Evolutionary conservation across 64 coral and sea anemone genomes (phyloP), one percentile per base, ranked within the genome.

Genomic region (Stichodactyla mertensii): DNA sequence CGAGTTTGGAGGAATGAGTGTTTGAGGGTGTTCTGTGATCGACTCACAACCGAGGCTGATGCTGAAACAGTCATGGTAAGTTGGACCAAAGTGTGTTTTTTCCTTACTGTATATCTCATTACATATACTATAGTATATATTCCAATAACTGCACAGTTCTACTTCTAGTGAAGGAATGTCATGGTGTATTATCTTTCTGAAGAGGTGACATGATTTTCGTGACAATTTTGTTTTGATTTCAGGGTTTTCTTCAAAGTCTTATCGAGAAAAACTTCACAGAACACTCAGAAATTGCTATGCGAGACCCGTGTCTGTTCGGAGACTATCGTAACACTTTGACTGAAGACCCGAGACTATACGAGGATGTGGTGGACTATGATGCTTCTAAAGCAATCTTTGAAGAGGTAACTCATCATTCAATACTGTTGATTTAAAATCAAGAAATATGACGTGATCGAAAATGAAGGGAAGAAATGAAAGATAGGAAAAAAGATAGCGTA

Each of bases 1-100:
- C 91, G 97, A 61, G 77, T 95, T 15, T 99, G 97, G 97, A 94
- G 93, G 84, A 99, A 99, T 80, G 97, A 99, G 19, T 99, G 93
- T 77, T 55, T 99, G 55, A 84, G 97, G 57, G 97, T 99, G 62
- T 99, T 99, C 90, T 94, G 93, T 92, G 97, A 99, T 87, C 97
- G 97, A 54, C 82, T 99, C 64, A 99, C 88, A 53, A 99, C 77
- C 28, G 61, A 89, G 11, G 80, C 87, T 18, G 97, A 99, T 78
- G 92, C 90, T 77, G 89, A 89, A 54, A 87, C 92, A 5, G 97
- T 99, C 51, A 87, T 82, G 88, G 97, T 99, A 57, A 95, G 88
- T 86, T n/a, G 11, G 71, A 83, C 36, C 36, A 45, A 45, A 45
- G 36, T 58, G 56, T 58, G 0, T 57, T 10, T 58, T 58, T 15